phyloP scores from a whole-genome alignment of 2,888 invertebrate species.

The Euproctis similis region DNA sequence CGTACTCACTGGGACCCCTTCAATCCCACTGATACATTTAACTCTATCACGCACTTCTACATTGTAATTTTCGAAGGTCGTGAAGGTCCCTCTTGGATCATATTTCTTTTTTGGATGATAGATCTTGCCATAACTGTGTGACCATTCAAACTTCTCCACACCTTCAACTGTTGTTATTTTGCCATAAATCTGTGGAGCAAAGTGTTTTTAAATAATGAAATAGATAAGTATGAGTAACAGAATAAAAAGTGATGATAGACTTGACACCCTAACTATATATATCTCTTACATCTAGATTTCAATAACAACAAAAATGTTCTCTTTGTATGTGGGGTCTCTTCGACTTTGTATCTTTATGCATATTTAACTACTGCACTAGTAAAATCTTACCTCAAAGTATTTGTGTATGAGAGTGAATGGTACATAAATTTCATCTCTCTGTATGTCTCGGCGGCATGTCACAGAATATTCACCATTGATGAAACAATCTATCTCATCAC shows the following conservation, averaged over 20 bases:
- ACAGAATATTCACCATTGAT: constrained; percentile 92
- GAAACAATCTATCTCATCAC: constrained; percentile 86
- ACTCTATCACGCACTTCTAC: constrained; percentile 97
- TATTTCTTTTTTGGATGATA: constrained; percentile 93
- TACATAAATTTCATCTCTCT: constrained; percentile 86
- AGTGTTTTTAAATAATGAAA: too few species aligned
- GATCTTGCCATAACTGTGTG: constrained; percentile 94
- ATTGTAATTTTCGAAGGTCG: constrained; percentile 98
- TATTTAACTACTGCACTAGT: too few species aligned
- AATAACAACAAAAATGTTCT: too few species aligned
- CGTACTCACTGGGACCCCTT: constrained; percentile 96
- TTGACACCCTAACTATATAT: too few species aligned
- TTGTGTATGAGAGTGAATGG: constrained; percentile 95
- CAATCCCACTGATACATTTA: constrained; percentile 94
- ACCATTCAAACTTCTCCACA: constrained; percentile 93
- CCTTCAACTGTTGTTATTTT: constrained; percentile 84
- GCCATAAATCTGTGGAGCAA: constrained; percentile 82
- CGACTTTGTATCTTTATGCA: too few species aligned
- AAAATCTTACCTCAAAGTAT: constrained; percentile 96
- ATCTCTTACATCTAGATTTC: too few species aligned
- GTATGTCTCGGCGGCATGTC: constrained; percentile 85
- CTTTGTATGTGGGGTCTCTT: too few species aligned
- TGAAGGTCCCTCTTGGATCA: constrained; percentile 92
- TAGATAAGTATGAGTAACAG: too few species aligned
- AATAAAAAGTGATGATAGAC: too few species aligned